Base-by-base conservation (phyloP, 2,113 vertebrate genomes). In the Galbula dea region DNA sequence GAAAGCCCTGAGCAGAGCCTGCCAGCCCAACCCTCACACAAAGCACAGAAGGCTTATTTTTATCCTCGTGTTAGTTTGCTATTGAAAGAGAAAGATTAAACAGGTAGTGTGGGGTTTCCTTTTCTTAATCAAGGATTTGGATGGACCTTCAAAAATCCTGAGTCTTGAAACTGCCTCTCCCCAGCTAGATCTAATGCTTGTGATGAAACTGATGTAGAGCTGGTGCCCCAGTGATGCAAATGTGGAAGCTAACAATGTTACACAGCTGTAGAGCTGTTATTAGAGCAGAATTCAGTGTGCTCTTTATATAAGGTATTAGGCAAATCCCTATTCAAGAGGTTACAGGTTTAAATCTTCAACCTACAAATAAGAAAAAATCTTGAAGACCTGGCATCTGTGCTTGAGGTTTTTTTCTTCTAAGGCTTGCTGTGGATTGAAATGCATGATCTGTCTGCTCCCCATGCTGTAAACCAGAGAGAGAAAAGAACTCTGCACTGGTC, bases 51-150 rank as follows among this genome's bases (percentile, higher is more conserved):
- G 41, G n/a, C 10, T 17, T 78, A 5, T 7, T 16, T 48, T 85
- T 10, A 4, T 9, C 6, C 21, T 22, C 1, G 0, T 58, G 66
- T 58, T 84, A 54, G 43, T 73, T 84, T 80, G 26, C 29, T 91
- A 46, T 61, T 95, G 81, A 96, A 94, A 93, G 52, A 26, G 14
- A 86, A 89, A 69, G 21, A 59, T 74, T 34, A 55, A 89, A 65
- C 4, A 76, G 48, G 55, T 49, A 88, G 37, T 29, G 66, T 61
- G 59, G 36, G 26, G 9, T 78, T 90, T 58, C 37, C 58, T 63
- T 79, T n/a, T 87, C 54, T 90, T 86, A 69, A 90, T 83, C n/a
- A 66, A 66, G 74, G 20, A 65, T 66, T 93, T 96, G 77, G 41
- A 88, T 75, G 37, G 46, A 51, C 74, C 61, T 90, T 92, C 45